These are phyloP conservation scores for Mnemiopsis leidyi DNA, from an alignment of 37 sponge, comb jelly and placozoan genomes.

Conservation along the genomic window DNA sequence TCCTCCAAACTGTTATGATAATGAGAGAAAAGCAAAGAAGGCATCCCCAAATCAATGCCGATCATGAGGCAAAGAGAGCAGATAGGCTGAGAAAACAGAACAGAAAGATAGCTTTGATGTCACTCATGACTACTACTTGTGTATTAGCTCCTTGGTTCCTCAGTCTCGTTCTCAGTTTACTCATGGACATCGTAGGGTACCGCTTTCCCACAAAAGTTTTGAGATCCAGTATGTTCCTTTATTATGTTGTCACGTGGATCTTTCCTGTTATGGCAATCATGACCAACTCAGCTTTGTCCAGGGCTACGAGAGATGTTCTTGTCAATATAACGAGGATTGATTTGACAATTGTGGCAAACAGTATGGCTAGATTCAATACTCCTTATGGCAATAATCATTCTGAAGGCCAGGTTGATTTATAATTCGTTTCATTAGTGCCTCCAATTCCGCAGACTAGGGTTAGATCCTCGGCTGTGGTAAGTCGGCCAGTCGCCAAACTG, in stretches of 20 bases:
- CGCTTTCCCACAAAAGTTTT: neutral
- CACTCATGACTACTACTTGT: neutral
- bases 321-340: neutral
- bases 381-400: too few relatives aligned
- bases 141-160: constrained; percentile 5
- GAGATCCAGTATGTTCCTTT: neutral
- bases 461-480: too few relatives aligned
- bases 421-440: too few relatives aligned
- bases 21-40: neutral
- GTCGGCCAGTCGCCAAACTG: too few relatives aligned
- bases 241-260: neutral
- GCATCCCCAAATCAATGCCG: neutral
- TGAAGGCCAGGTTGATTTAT: too few relatives aligned
- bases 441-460: too few relatives aligned
- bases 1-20: neutral
- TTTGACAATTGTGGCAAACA: neutral
- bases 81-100: constrained; percentile 7
- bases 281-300: neutral
- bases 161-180: neutral
- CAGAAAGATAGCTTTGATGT: constrained; percentile 30
- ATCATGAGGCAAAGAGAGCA: neutral
- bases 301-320: neutral
- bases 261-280: constrained; percentile 21
- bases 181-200: neutral
- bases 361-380: neutral